Evolutionary conservation across 1,140 invertebrate genomes (phyloP), one percentile per base, ranked within the genome.

Genomic region (Pseudomyrmex pallidus): DNA sequence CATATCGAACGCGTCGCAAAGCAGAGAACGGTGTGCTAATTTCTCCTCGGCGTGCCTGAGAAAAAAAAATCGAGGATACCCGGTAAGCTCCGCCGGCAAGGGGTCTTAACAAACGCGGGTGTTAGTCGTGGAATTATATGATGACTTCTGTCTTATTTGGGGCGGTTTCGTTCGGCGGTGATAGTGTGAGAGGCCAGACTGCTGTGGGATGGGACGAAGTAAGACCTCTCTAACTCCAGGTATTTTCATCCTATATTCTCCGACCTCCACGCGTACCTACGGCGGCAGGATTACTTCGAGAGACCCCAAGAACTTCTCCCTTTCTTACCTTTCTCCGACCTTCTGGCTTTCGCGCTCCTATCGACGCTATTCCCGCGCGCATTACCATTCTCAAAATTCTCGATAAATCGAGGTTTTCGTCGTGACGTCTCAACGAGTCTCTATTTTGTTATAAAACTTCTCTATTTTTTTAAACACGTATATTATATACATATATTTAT

Each of bases 241-340:
- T 94, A 94, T 94, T 94, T 94, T 94, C 93, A 93, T 94, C 92
- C 92, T 93, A 94, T 94, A 94, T 94, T 93, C 90, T 83, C 89
- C 89, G 89, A 90, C 91, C 92, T 91, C 84, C 83, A 84, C 76
- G 46, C 66, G 17, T 89, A 67, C 87, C 80, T 35, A 4, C 35
- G 72, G 70, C 84, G 83, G 87, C 90, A 91, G 92, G 93, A 94
- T 94, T 94, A 94, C 92, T 94, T 87, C 80, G 74, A 90, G 90
- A 93, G 91, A 93, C 91, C 90, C 84, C 84, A 90, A 90, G 90
- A 94, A 94, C 90, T 94, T 93, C 90, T 90, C 87, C 87, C 88
- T 91, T 90, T 90, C 85, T 89, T 89, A 83, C 85, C 84, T 87
- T 72, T 74, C 85, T 73, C 70, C 20, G 70, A 68, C 68, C 74